Evolutionary conservation across 30 jellyfish, hydroid and myxozoan genomes (phyloP), one percentile per base, ranked within the genome.

Genomic region (Hydractinia symbiolongicarpus): DNA sequence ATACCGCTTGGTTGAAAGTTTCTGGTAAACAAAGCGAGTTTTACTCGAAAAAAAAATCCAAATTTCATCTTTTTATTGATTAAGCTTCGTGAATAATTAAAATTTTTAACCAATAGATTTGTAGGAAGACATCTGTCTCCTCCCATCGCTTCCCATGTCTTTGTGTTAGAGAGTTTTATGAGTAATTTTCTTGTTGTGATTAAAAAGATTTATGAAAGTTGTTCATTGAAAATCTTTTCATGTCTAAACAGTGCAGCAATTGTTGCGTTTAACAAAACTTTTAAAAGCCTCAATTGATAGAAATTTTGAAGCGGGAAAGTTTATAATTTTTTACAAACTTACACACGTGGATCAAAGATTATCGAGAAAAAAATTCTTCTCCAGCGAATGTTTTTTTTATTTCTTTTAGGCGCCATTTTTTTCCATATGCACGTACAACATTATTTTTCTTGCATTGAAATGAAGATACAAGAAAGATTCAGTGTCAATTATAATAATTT

Each of bases 291-390:
- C 74, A n/a, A 64, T 64, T 64, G 52, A 64, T 64, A 64, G 40
- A 44, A 64, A 58, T 44, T n/a, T 64, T 30, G 52, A n/a, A 64
- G 74, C 74, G 74, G 74, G 74, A 64, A 64, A 64, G 40, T 64
- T 64, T 64, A n/a, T 30, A n/a, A n/a, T 7, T 7, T 64, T 64
- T 64, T 16, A 58, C 19, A 64, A 64, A 44, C 9, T 6, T 0
- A 64, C 40, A 64, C 74, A 64, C 74, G 74, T 64, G 74, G 74
- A 6, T 7, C 19, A 64, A 7, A 6, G 16, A 6, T 58, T 58
- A 3, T 16, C 69, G 15, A 13, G 3, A 58, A 11, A 13, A 16
- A 58, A 58, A 58, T 11, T 58, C 69, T 11, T 58, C 1, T 58
- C 69, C 69, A 58, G 19, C 15, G 19, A 58, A 58, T 58, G 19